Conservation (phyloP, 2,113 vertebrate genomes). For the Genyomyrus donnyi region DNA sequence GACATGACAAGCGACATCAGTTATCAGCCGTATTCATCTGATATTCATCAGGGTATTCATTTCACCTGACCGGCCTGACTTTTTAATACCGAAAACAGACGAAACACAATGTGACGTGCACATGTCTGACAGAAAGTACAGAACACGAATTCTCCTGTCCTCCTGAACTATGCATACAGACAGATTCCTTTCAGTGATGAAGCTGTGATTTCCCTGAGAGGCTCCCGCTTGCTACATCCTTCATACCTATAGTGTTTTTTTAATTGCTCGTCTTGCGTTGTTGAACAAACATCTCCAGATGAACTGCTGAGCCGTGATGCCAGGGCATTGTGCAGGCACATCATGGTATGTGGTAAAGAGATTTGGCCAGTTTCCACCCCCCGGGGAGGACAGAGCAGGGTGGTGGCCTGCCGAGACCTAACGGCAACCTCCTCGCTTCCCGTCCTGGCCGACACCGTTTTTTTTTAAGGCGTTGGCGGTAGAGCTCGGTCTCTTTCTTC, state of each 20-base stretch:
- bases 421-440: not conserved
- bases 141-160: not conserved
- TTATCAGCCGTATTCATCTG: not conserved
- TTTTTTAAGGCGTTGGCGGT: not conserved
- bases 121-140: not conserved
- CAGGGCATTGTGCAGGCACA: not conserved
- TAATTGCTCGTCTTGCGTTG: not conserved
- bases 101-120: not conserved
- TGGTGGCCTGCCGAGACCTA: not conserved
- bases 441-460: not conserved
- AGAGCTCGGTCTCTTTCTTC: not conserved
- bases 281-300: not conserved
- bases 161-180: not conserved
- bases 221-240: not conserved
- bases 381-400: not conserved
- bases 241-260: not conserved
- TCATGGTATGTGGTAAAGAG: not conserved
- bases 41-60: not conserved
- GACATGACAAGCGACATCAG: not conserved
- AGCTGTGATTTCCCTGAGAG: constrained; percentile 7
- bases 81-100: not conserved
- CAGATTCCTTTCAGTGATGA: constrained; percentile 4
- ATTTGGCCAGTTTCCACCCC: not conserved
- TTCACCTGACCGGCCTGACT: not conserved
- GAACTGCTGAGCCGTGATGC: constrained; percentile 4